Base-by-base conservation (phyloP, 2,797 vertebrate genomes). In the Eupleurogrammus muticus region DNA sequence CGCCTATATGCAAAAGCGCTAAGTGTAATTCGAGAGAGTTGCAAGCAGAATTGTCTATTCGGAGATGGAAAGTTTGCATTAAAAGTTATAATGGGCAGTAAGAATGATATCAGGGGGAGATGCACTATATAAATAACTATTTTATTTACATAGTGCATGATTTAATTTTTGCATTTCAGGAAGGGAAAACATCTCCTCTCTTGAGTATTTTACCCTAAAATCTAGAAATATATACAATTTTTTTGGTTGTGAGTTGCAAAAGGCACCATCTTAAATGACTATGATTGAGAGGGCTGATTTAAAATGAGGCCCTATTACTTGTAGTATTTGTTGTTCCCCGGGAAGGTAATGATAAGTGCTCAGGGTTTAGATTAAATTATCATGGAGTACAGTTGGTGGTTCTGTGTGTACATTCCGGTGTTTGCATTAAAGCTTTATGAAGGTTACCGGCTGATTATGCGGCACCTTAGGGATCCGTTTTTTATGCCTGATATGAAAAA, bases 361-460 rank as follows among this genome's bases (percentile, higher is more conserved):
- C 81, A 72, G 71, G 70, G 53, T 84, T 73, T 55, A 55, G 51
- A 85, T 80, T 35, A 60, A 80, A 77, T 70, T 58, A 24, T 60
- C 56, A 53, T 21, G 13, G 75, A 54, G 60, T 44, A 10, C 1
- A 5, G 73, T 24, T 24, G n/a, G 21, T 59, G 34, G 36, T 24
- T 11, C 16, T 14, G 20, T 13, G 38, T 55, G 55, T 66, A 57
- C 67, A 32, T 74, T 58, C 58, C 67, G 60, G 74, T 83, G 63
- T 79, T 82, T 76, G 63, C 66, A 75, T 81, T 73, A 66, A 86
- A 71, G 24, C 84, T 85, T 75, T 71, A 85, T 87, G 77, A 84
- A 87, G 67, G 87, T 81, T 87, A 70, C 63, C 47, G 47, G 52
- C 67, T 74, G 73, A 88, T 85, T 83, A 85, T 83, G 59, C 77